Percentiles rank a stretch among this genome's conserved stretches.
Evolutionary conservation across 1,140 invertebrate species (phyloP).

Genomic region (Trypoxylus dichotomus): DNA sequence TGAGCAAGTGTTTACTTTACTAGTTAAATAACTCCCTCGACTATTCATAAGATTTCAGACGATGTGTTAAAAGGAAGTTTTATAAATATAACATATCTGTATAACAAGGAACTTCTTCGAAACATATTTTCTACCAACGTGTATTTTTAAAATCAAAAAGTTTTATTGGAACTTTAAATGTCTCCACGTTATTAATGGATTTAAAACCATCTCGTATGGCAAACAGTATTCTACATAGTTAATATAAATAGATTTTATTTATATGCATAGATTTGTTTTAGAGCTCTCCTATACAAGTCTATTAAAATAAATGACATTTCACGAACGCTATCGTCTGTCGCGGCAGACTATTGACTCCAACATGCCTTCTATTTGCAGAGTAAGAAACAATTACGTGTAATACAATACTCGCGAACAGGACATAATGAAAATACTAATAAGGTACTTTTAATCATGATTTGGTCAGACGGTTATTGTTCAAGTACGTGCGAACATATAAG

Average conservation of each 20-base stretch:
- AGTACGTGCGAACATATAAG: not conserved
- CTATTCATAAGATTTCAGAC: too few species aligned
- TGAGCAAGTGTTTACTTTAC: too few species aligned
- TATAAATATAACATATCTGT: too few species aligned
- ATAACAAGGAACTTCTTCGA: too few species aligned
- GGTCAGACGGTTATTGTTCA: not conserved
- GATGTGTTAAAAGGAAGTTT: too few species aligned
- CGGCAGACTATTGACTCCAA: not conserved
- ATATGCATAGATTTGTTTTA: not conserved
- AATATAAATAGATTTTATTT: constrained; percentile 5
- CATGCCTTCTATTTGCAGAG: not conserved
- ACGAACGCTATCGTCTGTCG: not conserved
- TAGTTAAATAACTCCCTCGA: too few species aligned
- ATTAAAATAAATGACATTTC: constrained; percentile 3
- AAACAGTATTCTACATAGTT: not conserved
- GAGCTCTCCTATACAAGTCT: not conserved
- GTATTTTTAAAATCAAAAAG: not conserved
- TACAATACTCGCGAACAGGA: not conserved
- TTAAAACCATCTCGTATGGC: not conserved
- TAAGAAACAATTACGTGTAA: not conserved
- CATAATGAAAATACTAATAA: not conserved
- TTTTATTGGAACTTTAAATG: not conserved
- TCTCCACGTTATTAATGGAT: not conserved
- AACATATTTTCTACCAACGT: too few species aligned
- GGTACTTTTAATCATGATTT: not conserved